Base-by-base conservation (phyloP, 2,888 invertebrate species). In the Lamproptera curius region DNA sequence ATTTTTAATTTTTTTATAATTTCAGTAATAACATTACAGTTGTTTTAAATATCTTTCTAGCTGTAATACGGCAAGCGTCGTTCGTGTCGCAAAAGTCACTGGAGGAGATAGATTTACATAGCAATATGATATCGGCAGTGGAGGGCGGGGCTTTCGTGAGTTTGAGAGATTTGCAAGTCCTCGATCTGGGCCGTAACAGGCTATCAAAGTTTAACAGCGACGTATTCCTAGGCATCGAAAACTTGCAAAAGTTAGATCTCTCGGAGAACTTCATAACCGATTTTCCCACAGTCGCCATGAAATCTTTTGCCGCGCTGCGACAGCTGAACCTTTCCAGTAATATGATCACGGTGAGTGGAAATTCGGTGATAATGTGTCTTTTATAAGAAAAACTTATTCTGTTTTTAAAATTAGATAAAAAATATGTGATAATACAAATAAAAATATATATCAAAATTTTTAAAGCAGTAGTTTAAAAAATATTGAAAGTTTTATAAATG, bases 221-320 rank as follows among this genome's bases (percentile, higher is more conserved):
- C 67, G 93, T 95, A 43, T 95, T 96, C 64, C 91, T 92, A 87
- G 92, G 95, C 44, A 91, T 94, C 2, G 90, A 91, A 48, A 92
- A 92, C 61, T 84, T 97, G 52, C 91, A 94, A 61, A 92, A 92
- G 59, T 82, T 98, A 56, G 95, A 97, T 72, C 84, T 98, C 16
- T 95, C 96, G 0, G 92, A 94, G 65, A 97, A 97, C 85, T 95
- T 95, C 70, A 92, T 97, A 46, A 88, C 89, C 1, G 94, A 94
- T 69, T 94, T 96, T 67, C 96, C 96, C 2, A 91, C 91, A 0
- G 92, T 94, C 8, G 93, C 95, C 0, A 72, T 96, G 36, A 92
- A 93, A 65, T 89, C 92, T 17, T 90, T 96, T 58, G 78, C 82
- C 15, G 90, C 90, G 46, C 77, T 97, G 15, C 92, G 91, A 67